A percentile compares a stretch with the other conserved stretches of the same genome.
These are phyloP conservation scores for Eubasilissa splendida DNA, from an alignment of 2,888 invertebrate genomes.

Conservation along the genomic window DNA sequence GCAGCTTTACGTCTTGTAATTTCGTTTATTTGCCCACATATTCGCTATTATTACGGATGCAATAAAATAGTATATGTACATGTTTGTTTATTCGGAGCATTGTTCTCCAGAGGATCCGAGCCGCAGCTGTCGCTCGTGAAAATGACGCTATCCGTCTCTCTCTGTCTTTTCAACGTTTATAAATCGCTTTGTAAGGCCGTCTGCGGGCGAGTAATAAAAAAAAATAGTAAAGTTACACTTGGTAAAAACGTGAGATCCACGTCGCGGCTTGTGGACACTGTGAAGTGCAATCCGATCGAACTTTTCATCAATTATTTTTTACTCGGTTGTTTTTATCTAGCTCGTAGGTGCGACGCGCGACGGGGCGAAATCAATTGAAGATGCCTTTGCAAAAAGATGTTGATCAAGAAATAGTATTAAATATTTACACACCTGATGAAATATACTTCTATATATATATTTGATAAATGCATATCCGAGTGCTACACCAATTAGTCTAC, in stretches of 20 bases:
- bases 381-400: neutral
- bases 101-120: conserved; percentile 36
- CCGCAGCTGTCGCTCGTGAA: conserved; percentile 45
- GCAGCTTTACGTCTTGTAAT: neutral
- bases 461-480: no score
- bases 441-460: no score
- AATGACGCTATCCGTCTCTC: conserved; percentile 45
- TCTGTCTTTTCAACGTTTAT: conserved; percentile 48
- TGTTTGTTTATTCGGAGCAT: conserved; percentile 2
- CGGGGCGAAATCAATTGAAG: neutral
- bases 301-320: neutral
- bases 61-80: conserved; percentile 4
- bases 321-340: neutral
- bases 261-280: neutral
- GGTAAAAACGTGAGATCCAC: conserved; percentile 12
- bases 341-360: neutral
- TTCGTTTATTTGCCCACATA: neutral
- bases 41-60: conserved; percentile 4
- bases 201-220: conserved; percentile 5
- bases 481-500: no score
- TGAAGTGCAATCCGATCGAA: neutral
- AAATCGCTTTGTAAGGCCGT: conserved; percentile 45
- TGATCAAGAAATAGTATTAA: neutral
- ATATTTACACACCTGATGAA: neutral
- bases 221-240: conserved; percentile 9